phyloP scores from a whole-genome alignment of 2,888 invertebrate genomes.

The Neoitamus cyanurus region DNA sequence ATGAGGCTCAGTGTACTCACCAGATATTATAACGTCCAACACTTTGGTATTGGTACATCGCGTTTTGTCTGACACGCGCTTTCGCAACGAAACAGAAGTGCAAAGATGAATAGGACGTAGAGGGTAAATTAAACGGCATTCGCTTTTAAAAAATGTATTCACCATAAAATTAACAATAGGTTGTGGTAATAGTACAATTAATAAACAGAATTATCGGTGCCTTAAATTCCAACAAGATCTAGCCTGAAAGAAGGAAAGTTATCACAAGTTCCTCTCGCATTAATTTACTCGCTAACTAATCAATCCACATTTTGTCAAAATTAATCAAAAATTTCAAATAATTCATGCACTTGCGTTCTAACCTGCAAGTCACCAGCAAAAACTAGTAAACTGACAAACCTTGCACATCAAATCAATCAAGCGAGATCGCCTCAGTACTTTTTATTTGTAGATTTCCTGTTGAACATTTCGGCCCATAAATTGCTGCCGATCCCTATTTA shows the following conservation, averaged over 20 bases:
- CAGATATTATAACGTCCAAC: no score
- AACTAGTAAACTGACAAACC: not conserved
- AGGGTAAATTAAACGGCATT: not conserved
- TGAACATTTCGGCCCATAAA: not conserved
- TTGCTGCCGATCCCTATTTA: not conserved
- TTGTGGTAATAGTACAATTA: conserved; percentile 12
- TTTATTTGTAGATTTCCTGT: not conserved
- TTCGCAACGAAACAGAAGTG: no score
- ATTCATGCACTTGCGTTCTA: not conserved
- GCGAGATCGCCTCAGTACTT: not conserved
- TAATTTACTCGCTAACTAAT: not conserved
- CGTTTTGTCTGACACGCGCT: no score
- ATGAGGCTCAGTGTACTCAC: no score
- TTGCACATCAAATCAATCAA: not conserved
- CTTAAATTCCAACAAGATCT: conserved; percentile 30
- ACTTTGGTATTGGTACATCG: no score
- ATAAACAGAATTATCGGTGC: conserved; percentile 28
- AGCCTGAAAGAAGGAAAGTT: conserved; percentile 38
- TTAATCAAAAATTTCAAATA: not conserved
- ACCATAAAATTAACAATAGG: conserved; percentile 40
- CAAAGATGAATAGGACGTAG: not conserved
- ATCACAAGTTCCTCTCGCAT: conserved; percentile 27
- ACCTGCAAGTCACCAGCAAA: not conserved
- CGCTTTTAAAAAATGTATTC: conserved; percentile 39
- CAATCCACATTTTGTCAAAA: not conserved